Base-by-base conservation (phyloP, 1,140 invertebrate species). In the Megalopta genalis region DNA sequence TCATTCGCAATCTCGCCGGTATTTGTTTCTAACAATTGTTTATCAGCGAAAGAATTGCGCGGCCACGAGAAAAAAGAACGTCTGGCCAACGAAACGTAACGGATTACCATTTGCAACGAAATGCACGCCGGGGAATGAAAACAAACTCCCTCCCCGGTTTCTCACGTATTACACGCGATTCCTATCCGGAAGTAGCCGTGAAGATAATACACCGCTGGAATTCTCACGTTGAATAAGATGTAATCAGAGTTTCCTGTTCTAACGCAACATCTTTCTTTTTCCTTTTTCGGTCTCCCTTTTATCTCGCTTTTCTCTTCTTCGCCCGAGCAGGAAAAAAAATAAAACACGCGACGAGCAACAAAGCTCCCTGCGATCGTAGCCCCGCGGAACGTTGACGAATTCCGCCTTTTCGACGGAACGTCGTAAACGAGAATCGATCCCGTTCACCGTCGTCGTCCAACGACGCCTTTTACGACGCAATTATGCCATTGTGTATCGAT, bases 221-320 rank as follows among this genome's bases (percentile, higher is more conserved):
- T 69, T 69, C 79, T 81, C 79, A 80, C 70, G 71, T 82, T 66
- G 78, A 77, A 78, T 70, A 77, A 76, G 72, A 84, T 81, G 78
- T 77, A 84, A 85, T 84, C 82, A 52, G 62, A 57, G 82, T 77
- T 81, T 84, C 82, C 82, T 85, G 62, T 67, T 63, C 21, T 9
- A 57, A 32, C n/a, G n/a, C 21, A 57, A 57, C 4, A 1, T 57
- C 14, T 12, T 14, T 14, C 39, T 42, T 46, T 1, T 46, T 46
- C 10, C 14, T 46, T 46, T 46, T 46, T n/a, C n/a, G n/a, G n/a
- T n/a, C n/a, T n/a, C n/a, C n/a, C n/a, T n/a, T 46, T 46, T 46
- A 0, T 42, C 4, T 32, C 32, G 32, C 42, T 12, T n/a, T n/a
- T n/a, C 42, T 12, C 14, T 5, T 18, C 49, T 1, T 52, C 18